These are phyloP conservation scores for Psittacara wagleri DNA, from an alignment of 2,113 vertebrate species.

Conservation along the genomic window DNA sequence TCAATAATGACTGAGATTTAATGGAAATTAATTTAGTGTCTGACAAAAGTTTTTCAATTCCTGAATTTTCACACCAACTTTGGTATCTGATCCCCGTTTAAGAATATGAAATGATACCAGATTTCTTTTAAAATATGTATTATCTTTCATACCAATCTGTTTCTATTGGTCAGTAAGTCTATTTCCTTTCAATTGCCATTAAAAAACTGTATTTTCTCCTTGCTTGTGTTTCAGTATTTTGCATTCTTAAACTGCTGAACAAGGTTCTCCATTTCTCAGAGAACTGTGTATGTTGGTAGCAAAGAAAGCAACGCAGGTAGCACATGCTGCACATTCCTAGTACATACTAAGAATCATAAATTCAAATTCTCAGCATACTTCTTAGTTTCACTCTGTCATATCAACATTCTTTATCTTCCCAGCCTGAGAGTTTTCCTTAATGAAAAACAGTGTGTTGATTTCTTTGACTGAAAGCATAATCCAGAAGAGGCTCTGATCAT, in stretches of 20 bases:
- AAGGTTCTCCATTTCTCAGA: neutral
- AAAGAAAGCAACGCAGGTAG: neutral
- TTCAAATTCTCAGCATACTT: neutral
- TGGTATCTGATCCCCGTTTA: neutral
- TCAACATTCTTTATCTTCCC: neutral
- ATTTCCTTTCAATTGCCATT: neutral
- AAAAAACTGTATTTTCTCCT: neutral
- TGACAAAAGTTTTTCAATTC: neutral
- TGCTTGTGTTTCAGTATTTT: neutral
- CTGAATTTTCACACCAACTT: neutral
- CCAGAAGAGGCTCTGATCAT: neutral
- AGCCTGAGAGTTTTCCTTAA: neutral
- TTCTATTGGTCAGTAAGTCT: neutral
- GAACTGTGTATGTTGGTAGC: neutral
- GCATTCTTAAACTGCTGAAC: fast-evolving
- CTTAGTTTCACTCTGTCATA: neutral
- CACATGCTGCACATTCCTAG: neutral
- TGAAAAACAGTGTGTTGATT: neutral
- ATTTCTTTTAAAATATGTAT: neutral
- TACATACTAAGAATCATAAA: neutral
- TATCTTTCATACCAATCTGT: neutral
- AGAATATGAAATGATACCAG: neutral
- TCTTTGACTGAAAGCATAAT: neutral
- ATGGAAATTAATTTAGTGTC: neutral
- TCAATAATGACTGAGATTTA: neutral